Percentiles rank a stretch among this genome's conserved stretches.
phyloP scores from a whole-genome alignment of 1,140 invertebrate species.

The Aphaenogaster rudis region DNA sequence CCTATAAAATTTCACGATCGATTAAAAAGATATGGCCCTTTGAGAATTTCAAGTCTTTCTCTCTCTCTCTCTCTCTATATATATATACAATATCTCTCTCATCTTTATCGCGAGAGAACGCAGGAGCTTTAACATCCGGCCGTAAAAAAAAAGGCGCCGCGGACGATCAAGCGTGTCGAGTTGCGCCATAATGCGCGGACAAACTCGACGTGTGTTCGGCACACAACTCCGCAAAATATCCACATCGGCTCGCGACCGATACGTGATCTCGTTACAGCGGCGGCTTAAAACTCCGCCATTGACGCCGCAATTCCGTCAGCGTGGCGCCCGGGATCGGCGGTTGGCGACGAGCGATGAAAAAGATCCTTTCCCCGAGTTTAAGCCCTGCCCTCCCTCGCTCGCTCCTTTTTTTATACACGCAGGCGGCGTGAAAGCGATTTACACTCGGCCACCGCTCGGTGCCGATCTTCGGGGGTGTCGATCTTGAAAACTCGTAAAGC shows the following conservation, averaged over 20 bases:
- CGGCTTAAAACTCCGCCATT: conserved; percentile 35
- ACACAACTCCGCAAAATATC: conserved; percentile 42
- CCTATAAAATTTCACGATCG: conserved; percentile 63
- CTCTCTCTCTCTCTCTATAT: conserved; percentile 2
- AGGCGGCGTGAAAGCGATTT: conserved; percentile 58
- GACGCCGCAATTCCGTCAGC: conserved; percentile 65
- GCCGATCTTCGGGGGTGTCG: conserved; percentile 65
- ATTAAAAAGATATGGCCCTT: conserved; percentile 60
- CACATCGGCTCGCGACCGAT: conserved; percentile 44
- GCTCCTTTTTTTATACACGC: conserved; percentile 1
- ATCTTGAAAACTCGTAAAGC: conserved; percentile 86
- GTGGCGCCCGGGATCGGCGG: conserved; percentile 29
- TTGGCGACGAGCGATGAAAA: conserved; percentile 66
- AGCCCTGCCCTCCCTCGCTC: conserved; percentile 1
- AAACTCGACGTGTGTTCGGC: conserved; percentile 38
- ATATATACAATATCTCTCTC: conserved; percentile 22
- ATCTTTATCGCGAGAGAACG: conserved; percentile 51
- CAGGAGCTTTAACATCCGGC: conserved; percentile 57
- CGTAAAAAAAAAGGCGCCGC: conserved; percentile 65
- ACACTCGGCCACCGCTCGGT: conserved; percentile 38
- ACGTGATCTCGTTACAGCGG: conserved; percentile 69
- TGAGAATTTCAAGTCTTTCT: conserved; percentile 7
- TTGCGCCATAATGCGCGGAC: conserved; percentile 44
- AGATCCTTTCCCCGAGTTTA: conserved; percentile 41
- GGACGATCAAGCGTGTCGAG: conserved; percentile 34